phyloP scores from a whole-genome alignment of 92 coral and sea anemone species.

The Paramuricea clavata region DNA sequence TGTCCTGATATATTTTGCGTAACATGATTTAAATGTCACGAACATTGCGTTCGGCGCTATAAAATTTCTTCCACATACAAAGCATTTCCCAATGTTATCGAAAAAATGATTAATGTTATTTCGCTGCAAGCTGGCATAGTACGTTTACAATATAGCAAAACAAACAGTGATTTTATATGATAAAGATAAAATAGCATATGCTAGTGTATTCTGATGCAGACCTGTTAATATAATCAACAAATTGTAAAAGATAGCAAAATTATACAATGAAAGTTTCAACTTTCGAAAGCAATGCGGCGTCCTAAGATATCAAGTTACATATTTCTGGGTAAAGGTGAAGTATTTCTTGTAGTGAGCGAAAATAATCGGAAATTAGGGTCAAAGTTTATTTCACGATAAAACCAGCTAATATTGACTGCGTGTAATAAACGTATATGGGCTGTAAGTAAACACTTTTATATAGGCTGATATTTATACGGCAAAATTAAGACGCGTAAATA shows the following conservation, averaged over 20 bases:
- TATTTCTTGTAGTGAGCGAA: too few relatives aligned
- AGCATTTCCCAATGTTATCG: background rate
- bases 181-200: background rate
- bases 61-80: too few relatives aligned
- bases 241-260: too few relatives aligned
- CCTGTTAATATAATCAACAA: background rate
- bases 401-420: background rate
- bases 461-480: background rate
- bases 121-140: background rate
- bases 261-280: background rate
- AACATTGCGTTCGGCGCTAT: too few relatives aligned
- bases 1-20: background rate
- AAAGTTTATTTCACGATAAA: conserved; percentile 2
- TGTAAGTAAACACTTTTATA: background rate
- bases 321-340: background rate
- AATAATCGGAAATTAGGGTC: conserved; percentile 1
- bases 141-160: background rate
- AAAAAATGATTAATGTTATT: background rate
- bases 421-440: background rate
- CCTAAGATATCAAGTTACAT: background rate
- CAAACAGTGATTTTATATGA: background rate
- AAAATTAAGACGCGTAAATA: background rate
- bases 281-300: background rate
- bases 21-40: too few relatives aligned
- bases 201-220: background rate